Percentiles rank a stretch among this genome's conserved stretches.
Conservation (phyloP, 2,888 invertebrate genomes). For the Syrphus vitripennis region DNA sequence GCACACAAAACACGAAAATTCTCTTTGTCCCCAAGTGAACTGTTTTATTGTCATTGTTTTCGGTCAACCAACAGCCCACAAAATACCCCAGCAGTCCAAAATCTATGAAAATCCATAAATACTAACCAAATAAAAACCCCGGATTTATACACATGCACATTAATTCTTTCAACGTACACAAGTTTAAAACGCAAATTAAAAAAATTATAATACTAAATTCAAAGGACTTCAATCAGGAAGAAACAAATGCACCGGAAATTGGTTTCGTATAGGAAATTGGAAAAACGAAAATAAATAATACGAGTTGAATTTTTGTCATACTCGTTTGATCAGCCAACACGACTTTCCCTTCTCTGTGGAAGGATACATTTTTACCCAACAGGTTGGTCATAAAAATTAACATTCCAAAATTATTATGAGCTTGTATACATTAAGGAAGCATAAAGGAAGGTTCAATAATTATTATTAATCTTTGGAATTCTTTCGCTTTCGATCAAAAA, state of each 20-base stretch:
- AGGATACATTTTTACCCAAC: not conserved
- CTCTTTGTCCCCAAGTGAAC: no score
- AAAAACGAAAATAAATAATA: conserved; percentile 18
- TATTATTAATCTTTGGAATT: not conserved
- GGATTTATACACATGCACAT: no score
- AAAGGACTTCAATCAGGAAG: conserved; percentile 28
- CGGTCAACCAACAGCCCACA: no score
- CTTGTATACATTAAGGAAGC: not conserved
- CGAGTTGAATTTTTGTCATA: not conserved
- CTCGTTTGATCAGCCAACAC: not conserved
- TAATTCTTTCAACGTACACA: not conserved
- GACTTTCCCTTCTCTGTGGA: not conserved
- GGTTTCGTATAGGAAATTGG: conserved; percentile 46
- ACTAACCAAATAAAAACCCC: no score
- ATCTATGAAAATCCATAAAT: no score
- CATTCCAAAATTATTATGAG: not conserved
- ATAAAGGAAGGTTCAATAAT: not conserved
- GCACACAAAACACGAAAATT: no score
- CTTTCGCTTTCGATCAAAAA: no score
- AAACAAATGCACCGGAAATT: conserved; percentile 57
- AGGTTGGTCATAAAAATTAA: not conserved
- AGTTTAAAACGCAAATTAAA: not conserved
- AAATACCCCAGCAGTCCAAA: no score
- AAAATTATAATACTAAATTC: not conserved
- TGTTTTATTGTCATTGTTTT: no score